phyloP scores from a whole-genome alignment of 2,797 vertebrate genomes.

The Sebastes elongatus region DNA sequence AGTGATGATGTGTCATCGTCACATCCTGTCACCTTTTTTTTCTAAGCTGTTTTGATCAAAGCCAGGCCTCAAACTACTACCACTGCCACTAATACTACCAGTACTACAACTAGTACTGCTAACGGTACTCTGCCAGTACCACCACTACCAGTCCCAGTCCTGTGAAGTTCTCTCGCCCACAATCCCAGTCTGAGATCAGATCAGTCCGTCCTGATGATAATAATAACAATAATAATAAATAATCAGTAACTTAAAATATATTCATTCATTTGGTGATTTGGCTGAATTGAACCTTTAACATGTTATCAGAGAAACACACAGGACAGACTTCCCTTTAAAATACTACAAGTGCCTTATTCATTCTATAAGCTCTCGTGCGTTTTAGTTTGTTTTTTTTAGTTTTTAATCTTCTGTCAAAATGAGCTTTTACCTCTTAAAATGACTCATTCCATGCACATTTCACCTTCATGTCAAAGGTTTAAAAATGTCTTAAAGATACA shows the following conservation, averaged over 20 bases:
- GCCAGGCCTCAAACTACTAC: constrained; percentile 5
- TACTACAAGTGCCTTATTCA: neutral
- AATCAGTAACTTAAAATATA: neutral
- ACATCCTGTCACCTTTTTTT: neutral
- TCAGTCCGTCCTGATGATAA: neutral
- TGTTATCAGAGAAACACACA: neutral
- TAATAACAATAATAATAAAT: neutral
- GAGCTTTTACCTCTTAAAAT: neutral
- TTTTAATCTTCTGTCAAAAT: neutral
- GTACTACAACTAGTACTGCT: neutral
- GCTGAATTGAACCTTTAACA: neutral
- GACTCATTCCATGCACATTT: constrained; percentile 50
- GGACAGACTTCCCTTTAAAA: neutral
- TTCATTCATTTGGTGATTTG: neutral
- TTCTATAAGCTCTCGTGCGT: neutral
- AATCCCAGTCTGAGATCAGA: neutral
- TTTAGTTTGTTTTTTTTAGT: neutral
- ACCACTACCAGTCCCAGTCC: constrained; percentile 6
- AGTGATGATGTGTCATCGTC: neutral
- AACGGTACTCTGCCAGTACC: neutral
- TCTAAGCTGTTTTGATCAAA: constrained; percentile 24
- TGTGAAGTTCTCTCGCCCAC: neutral
- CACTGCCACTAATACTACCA: constrained; percentile 14
- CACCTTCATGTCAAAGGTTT: constrained; percentile 1
- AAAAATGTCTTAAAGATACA: neutral